A percentile compares a stretch with the other conserved stretches of the same genome.
Evolutionary conservation across 1,140 invertebrate genomes (phyloP).

Genomic region (Pectinophora gossypiella): DNA sequence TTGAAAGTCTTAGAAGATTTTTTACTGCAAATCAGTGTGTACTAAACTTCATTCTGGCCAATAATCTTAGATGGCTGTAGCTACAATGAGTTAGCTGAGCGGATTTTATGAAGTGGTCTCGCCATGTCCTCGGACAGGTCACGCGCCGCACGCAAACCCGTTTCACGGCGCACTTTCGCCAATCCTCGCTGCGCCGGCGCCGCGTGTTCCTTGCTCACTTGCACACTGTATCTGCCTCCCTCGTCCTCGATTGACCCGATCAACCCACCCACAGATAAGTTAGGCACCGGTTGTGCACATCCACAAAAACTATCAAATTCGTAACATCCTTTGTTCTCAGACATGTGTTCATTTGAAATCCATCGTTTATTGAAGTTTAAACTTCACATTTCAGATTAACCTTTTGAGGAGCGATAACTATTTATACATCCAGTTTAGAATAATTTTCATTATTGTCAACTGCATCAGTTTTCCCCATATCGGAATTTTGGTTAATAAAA

Average conservation of each 20-base stretch:
- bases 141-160: slow-evolving; percentile 62
- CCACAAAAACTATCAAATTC: not conserved
- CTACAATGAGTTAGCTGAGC: slow-evolving; percentile 21
- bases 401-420: too few species aligned
- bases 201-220: slow-evolving; percentile 39
- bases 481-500: too few species aligned
- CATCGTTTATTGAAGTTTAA: too few species aligned
- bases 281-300: slow-evolving; percentile 11
- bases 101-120: slow-evolving; percentile 36
- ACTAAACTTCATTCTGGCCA: too few species aligned
- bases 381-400: too few species aligned
- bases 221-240: slow-evolving; percentile 23
- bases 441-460: too few species aligned
- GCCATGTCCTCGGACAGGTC: slow-evolving; percentile 63
- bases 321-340: not conserved
- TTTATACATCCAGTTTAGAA: too few species aligned
- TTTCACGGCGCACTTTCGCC: slow-evolving; percentile 68
- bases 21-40: too few species aligned
- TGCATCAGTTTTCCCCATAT: too few species aligned
- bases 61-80: too few species aligned
- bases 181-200: slow-evolving; percentile 40
- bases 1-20: too few species aligned
- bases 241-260: slow-evolving; percentile 23
- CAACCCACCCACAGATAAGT: slow-evolving; percentile 12
- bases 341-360: too few species aligned